Evolutionary conservation across 2,797 vertebrate species (phyloP).

Genomic region (Apogon hyalosoma): DNA sequence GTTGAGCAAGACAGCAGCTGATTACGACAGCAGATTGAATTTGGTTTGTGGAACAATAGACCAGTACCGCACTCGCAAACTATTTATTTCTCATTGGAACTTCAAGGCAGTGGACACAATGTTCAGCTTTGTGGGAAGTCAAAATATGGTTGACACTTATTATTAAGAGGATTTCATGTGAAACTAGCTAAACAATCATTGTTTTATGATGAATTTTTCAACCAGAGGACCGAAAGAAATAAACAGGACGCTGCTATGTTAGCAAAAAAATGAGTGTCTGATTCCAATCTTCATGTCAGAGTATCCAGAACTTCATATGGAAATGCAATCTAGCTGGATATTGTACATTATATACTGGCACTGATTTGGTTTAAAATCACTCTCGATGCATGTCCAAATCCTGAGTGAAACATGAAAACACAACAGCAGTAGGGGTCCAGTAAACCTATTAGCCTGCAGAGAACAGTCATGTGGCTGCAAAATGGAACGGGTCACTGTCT

Average conservation of each 20-base stretch:
- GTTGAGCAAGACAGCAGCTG: conserved; percentile 51
- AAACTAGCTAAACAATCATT: conserved; percentile 42
- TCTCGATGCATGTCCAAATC: conserved; percentile 12
- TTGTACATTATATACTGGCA: not conserved
- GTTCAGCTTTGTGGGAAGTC: conserved; percentile 33
- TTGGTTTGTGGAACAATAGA: conserved; percentile 54
- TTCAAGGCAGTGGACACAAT: conserved; percentile 44
- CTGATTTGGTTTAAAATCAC: not conserved
- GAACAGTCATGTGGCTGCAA: conserved; percentile 45
- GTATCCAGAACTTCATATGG: not conserved
- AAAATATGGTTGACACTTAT: conserved; percentile 40
- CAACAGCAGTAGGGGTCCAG: conserved; percentile 20
- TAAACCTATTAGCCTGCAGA: conserved; percentile 35
- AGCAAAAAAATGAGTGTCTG: conserved; percentile 10
- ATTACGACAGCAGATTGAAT: conserved; percentile 43
- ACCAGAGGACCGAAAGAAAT: conserved; percentile 13
- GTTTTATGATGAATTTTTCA: conserved; percentile 24
- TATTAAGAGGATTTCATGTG: conserved; percentile 35
- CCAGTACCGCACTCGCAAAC: conserved; percentile 14
- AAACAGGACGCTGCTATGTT: conserved; percentile 42
- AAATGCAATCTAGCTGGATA: not conserved
- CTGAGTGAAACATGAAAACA: conserved; percentile 29
- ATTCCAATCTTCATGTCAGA: not conserved
- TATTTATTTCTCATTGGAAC: conserved; percentile 46
- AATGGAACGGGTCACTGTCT: conserved; percentile 36